Conservation (phyloP, 1,140 invertebrate species). For the Pseudobourletiella spinata region DNA sequence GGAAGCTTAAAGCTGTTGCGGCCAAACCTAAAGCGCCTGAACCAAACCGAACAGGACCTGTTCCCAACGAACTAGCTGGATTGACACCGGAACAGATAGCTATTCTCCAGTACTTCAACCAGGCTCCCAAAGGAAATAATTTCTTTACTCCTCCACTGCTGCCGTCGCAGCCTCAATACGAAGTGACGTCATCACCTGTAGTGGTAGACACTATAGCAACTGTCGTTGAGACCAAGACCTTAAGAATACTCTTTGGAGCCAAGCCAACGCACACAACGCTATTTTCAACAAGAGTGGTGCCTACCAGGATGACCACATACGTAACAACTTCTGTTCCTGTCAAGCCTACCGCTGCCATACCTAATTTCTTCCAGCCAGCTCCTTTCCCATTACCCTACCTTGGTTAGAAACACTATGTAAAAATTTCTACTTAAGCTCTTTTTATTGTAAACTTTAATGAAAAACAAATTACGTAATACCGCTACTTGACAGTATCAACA, state of each 20-base stretch:
- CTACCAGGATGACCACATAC: slow-evolving; percentile 69
- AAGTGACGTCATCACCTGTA: slow-evolving; percentile 68
- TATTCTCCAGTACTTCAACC: slow-evolving; percentile 43
- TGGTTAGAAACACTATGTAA: slow-evolving; percentile 1
- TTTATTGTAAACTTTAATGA: neutral
- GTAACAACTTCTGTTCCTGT: slow-evolving; percentile 40
- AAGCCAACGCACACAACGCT: slow-evolving; percentile 78
- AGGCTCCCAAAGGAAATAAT: slow-evolving; percentile 38
- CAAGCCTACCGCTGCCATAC: slow-evolving; percentile 17
- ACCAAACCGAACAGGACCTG: slow-evolving; percentile 39
- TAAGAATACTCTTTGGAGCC: slow-evolving; percentile 78
- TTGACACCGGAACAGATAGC: slow-evolving; percentile 59
- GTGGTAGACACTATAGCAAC: slow-evolving; percentile 68
- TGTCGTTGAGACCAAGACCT: slow-evolving; percentile 66
- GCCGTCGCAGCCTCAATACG: slow-evolving; percentile 54
- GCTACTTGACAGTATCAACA: neutral
- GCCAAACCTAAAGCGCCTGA: slow-evolving; percentile 27
- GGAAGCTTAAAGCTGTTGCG: slow-evolving; percentile 37
- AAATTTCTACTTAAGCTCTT: neutral
- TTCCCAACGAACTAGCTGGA: slow-evolving; percentile 22
- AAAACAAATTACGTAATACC: neutral
- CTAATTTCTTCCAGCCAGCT: slow-evolving; percentile 16
- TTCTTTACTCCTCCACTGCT: neutral
- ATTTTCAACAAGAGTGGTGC: slow-evolving; percentile 72
- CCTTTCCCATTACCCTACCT: slow-evolving; percentile 19